Evolutionary conservation across 2,888 invertebrate genomes (phyloP), one percentile per base, ranked within the genome.

Genomic region (Ecdyonurus torrentis): DNA sequence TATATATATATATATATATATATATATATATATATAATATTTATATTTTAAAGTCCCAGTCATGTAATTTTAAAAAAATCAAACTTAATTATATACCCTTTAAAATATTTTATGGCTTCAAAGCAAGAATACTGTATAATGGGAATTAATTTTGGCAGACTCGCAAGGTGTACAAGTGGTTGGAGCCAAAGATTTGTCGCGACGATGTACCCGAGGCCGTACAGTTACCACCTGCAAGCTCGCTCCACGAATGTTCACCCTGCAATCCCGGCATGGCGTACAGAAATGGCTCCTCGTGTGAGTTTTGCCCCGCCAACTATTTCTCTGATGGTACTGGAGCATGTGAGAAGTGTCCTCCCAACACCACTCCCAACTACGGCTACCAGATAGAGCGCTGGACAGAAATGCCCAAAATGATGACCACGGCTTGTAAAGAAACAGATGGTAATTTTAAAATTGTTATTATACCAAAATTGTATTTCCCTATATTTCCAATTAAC

Each of bases 211-310:
- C 71, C 1, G 73, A 70, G 0, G 73, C 78, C 0, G 74, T 72
- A 1, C 66, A 69, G 2, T 72, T 80, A 18, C 79, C 79, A 1
- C 65, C 68, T 2, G 68, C 72, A 15, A 71, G 72, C 1, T 64
- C 71, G 61, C 67, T 70, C 63, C 69, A 70, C 61, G 63, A 68
- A 2, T 80, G 80, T 69, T 76, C 77, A 1, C 77, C 78, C 1
- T 82, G 81, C 69, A 81, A 79, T 68, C 77, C 79, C 15, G 82
- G 81, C 64, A 79, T 78, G 76, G 72, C 74, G 65, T 72, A 73
- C 65, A 66, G 67, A n/a, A 67, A 66, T 61, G 71, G 73, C 25
- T 72, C 74, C 58, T 69, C 70, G 5, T 82, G 82, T 68, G 71
- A 71, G 62, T 78, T 78, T 68, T 82, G 82, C 68, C 70, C 73